These are phyloP conservation scores for Magallana ariakensis DNA, from an alignment of 1,140 invertebrate genomes.

Conservation along the genomic window DNA sequence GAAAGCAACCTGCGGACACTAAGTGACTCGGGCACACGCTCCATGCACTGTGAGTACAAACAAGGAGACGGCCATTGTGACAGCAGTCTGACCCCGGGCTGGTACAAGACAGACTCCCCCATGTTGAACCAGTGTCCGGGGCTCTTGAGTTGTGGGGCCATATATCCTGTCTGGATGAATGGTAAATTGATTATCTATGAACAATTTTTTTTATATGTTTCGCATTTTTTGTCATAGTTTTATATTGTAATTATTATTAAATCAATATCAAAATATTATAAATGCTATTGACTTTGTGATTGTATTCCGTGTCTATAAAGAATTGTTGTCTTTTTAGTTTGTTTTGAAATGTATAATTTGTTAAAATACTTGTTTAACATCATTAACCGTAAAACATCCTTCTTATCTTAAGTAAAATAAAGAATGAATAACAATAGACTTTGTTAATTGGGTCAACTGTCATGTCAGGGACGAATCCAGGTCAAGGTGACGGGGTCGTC, in stretches of 20 bases:
- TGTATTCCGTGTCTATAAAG: too few relatives aligned
- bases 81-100: background rate
- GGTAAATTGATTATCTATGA: background rate
- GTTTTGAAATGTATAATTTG: background rate
- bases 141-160: background rate
- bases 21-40: too few relatives aligned
- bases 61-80: background rate
- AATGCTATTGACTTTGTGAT: too few relatives aligned
- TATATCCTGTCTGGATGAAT: constrained; percentile 6
- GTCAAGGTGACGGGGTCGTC: background rate
- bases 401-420: background rate
- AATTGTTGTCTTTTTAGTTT: background rate
- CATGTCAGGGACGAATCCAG: background rate
- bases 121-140: background rate
- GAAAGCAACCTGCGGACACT: too few relatives aligned
- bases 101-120: background rate
- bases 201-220: background rate
- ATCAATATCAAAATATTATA: too few relatives aligned
- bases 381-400: background rate
- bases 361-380: background rate
- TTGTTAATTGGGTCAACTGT: too few relatives aligned
- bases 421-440: background rate
- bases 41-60: too few relatives aligned
- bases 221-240: background rate
- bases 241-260: background rate